Conservation (phyloP, 1,140 invertebrate species). For the Thalassaphorura encarpata region DNA sequence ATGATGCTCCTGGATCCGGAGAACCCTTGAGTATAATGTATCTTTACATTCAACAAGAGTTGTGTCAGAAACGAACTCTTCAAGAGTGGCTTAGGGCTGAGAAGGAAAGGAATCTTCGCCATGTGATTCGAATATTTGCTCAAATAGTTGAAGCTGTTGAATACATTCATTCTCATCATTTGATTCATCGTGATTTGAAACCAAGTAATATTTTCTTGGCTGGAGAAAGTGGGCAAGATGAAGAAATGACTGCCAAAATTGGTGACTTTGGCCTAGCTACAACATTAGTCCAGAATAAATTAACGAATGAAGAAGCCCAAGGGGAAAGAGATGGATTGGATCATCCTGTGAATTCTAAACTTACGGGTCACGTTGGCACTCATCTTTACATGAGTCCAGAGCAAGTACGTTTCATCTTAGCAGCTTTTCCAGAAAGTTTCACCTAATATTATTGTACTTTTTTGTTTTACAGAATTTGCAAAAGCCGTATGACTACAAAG, state of each 20-base stretch:
- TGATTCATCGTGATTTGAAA: constrained; percentile 93
- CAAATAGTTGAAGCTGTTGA: constrained; percentile 91
- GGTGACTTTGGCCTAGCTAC: constrained; percentile 96
- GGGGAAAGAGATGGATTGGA: constrained; percentile 22
- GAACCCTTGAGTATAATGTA: not conserved
- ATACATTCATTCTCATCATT: constrained; percentile 79
- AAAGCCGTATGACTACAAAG: constrained; percentile 78
- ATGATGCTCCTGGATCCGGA: not conserved
- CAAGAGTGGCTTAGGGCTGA: constrained; percentile 69
- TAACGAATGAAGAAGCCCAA: constrained; percentile 4
- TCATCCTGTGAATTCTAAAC: constrained; percentile 7
- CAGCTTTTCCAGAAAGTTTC: not conserved
- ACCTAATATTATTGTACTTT: constrained; percentile 1
- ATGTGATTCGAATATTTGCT: constrained; percentile 67
- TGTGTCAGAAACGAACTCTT: constrained; percentile 78
- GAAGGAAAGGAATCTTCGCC: constrained; percentile 42
- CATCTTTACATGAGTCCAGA: constrained; percentile 96
- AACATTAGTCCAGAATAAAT: constrained; percentile 35
- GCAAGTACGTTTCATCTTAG: constrained; percentile 47
- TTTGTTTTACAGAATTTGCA: constrained; percentile 47
- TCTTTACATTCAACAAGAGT: constrained; percentile 90
- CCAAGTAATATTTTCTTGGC: constrained; percentile 41
- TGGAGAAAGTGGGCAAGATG: constrained; percentile 5
- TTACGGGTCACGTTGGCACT: constrained; percentile 68
- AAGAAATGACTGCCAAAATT: constrained; percentile 69